A percentile compares a stretch with the other conserved stretches of the same genome.
Evolutionary conservation across 1,140 invertebrate species (phyloP).

Genomic region (Sogatella furcifera): DNA sequence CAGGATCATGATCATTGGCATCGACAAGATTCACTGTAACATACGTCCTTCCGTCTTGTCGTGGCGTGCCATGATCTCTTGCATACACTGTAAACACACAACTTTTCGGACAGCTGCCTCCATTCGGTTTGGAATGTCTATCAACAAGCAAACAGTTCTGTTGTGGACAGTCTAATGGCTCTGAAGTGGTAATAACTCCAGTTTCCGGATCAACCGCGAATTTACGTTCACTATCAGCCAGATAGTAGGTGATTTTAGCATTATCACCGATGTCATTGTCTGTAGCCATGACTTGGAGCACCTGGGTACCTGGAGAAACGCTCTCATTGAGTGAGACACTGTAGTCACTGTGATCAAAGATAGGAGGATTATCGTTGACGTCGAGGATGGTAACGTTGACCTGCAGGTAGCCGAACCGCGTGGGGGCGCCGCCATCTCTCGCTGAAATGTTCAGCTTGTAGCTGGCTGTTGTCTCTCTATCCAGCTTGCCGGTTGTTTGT

Average conservation of each 20-base stretch:
- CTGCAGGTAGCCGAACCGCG: conserved; percentile 68
- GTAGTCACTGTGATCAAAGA: conserved; percentile 88
- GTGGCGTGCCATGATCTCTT: conserved; percentile 78
- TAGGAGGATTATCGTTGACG: conserved; percentile 90
- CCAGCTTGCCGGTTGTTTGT: conserved; percentile 79
- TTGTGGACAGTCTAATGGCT: conserved; percentile 65
- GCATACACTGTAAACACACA: conserved; percentile 93
- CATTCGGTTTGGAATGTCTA: conserved; percentile 30
- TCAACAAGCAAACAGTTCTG: conserved; percentile 38
- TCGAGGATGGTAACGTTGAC: conserved; percentile 87
- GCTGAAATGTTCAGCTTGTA: conserved; percentile 85
- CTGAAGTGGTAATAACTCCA: conserved; percentile 70
- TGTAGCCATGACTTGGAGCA: conserved; percentile 80
- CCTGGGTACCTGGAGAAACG: conserved; percentile 71
- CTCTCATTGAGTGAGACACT: conserved; percentile 86
- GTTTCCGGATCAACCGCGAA: conserved; percentile 83
- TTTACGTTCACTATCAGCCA: conserved; percentile 71
- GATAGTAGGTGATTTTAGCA: conserved; percentile 80
- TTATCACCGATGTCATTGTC: conserved; percentile 89
- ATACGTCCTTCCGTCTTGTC: conserved; percentile 86
- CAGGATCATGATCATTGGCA: conserved; percentile 80
- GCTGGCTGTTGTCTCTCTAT: conserved; percentile 71
- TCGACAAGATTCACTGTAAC: conserved; percentile 89
- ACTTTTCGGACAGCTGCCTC: conserved; percentile 63
- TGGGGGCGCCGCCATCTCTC: conserved; percentile 69